Percentiles rank a stretch among this genome's conserved stretches.
Conservation (phyloP, 2,797 vertebrate genomes). For the Sebastes variabilis region DNA sequence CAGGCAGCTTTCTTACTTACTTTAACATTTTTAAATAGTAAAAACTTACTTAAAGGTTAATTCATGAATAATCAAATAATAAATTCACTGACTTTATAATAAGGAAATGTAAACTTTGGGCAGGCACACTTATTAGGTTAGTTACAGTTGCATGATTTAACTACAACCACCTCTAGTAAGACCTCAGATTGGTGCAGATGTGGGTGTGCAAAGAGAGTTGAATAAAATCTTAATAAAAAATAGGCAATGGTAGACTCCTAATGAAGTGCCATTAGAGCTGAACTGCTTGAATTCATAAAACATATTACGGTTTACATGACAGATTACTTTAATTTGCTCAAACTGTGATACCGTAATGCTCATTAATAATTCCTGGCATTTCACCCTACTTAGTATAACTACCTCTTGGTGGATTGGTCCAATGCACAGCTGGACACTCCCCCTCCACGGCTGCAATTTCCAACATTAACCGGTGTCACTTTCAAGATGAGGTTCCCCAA, state of each 20-base stretch:
- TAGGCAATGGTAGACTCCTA: constrained; percentile 4
- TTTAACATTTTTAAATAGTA: neutral
- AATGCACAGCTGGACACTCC: neutral
- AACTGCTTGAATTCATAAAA: constrained; percentile 5
- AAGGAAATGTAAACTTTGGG: neutral
- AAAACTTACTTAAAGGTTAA: neutral
- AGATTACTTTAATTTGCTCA: constrained; percentile 22
- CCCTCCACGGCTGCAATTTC: neutral
- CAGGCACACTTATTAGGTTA: neutral
- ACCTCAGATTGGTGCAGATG: neutral
- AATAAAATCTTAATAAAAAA: constrained; percentile 12
- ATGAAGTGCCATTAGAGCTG: constrained; percentile 22
- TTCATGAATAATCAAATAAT: neutral
- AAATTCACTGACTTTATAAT: neutral
- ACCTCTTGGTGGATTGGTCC: neutral
- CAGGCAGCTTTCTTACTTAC: neutral
- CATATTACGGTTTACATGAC: constrained; percentile 4
- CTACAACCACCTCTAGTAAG: neutral
- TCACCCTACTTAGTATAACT: neutral
- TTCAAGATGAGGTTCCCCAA: neutral
- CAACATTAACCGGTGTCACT: neutral
- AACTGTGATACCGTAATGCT: neutral
- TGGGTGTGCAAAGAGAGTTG: neutral
- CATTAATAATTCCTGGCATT: constrained; percentile 11
- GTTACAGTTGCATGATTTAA: neutral